These are phyloP conservation scores for Epinotia demarniana DNA, from an alignment of 2,888 invertebrate genomes.

Conservation along the genomic window DNA sequence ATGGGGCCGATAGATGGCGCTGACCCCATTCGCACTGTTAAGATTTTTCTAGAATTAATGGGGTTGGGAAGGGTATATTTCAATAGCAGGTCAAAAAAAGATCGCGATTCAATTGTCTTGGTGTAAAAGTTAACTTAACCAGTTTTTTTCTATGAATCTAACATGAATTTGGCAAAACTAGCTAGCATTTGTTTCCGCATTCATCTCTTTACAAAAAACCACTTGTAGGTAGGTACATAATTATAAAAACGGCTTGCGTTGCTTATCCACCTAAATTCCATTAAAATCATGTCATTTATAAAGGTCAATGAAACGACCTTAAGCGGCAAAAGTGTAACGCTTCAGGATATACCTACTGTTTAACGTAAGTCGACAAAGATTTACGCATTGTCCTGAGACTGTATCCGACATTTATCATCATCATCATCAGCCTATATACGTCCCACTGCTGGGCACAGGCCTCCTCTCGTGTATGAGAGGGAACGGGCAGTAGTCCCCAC, in stretches of 20 bases:
- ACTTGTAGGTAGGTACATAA: not conserved
- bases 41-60: no score
- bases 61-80: no score
- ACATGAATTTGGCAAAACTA: conserved; percentile 17
- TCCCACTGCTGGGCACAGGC: no score
- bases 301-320: conserved; percentile 30
- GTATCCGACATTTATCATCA: not conserved
- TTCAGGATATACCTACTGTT: conserved; percentile 23
- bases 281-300: conserved; percentile 18
- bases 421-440: no score
- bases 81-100: no score
- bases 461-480: no score
- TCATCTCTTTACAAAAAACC: not conserved
- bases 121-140: no score
- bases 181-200: conserved; percentile 12
- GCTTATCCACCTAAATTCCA: not conserved
- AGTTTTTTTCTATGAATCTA: no score
- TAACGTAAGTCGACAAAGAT: conserved; percentile 5
- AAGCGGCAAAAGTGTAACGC: conserved; percentile 3
- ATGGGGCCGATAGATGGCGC: no score
- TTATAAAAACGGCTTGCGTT: not conserved
- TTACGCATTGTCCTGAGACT: conserved; percentile 6
- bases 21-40: no score
- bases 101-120: no score
- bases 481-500: no score